phyloP scores from a whole-genome alignment of 1,140 invertebrate genomes.

The Copidosoma floridanum region DNA sequence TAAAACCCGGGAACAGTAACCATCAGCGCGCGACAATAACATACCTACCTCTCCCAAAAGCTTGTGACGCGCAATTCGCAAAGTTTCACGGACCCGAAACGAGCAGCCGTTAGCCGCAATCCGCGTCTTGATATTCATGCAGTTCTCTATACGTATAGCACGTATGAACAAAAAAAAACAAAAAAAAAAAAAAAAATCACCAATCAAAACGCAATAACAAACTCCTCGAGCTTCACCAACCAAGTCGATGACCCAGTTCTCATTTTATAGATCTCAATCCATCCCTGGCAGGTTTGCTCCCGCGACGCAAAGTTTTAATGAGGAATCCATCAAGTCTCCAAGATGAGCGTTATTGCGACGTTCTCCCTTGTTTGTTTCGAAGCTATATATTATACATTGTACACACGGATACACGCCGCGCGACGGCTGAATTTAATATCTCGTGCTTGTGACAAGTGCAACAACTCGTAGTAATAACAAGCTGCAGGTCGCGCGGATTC shows the following conservation, averaged over 20 bases:
- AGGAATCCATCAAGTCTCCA: slow-evolving; percentile 22
- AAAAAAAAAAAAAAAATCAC: background rate
- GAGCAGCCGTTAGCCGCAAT: background rate
- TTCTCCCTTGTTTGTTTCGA: background rate
- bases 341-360: background rate
- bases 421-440: slow-evolving; percentile 15
- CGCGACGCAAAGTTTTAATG: slow-evolving; percentile 23
- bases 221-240: background rate
- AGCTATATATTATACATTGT: no score
- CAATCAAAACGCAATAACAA: slow-evolving; percentile 1
- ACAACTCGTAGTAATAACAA: background rate
- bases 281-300: background rate
- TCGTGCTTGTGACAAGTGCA: background rate
- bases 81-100: slow-evolving; percentile 3
- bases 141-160: no score
- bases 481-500: background rate
- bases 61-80: no score
- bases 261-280: slow-evolving; percentile 17
- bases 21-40: no score
- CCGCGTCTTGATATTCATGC: slow-evolving; percentile 6
- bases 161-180: no score
- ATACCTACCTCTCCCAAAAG: no score
- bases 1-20: background rate
- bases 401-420: background rate
- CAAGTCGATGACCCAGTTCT: background rate